These are phyloP conservation scores for Eupleurogrammus muticus DNA, from an alignment of 2,797 vertebrate genomes.

Conservation along the genomic window DNA sequence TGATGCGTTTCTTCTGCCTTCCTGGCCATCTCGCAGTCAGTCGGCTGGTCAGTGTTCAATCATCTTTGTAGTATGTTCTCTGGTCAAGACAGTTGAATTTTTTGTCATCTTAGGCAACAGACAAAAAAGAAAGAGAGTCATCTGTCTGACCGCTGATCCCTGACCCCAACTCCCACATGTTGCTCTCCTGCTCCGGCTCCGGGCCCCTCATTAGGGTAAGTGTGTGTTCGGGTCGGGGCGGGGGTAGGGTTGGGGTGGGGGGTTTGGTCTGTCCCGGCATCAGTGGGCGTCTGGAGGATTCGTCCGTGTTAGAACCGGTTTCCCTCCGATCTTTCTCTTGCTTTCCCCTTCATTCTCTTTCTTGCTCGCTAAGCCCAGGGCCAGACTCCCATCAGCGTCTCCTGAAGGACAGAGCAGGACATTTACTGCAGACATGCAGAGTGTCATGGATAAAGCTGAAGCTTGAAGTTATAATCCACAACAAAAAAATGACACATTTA, in stretches of 20 bases:
- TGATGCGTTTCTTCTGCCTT: neutral
- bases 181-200: conserved; percentile 45
- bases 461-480: too few relatives aligned
- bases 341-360: conserved; percentile 44
- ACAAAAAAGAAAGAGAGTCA: conserved; percentile 73
- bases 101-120: conserved; percentile 71
- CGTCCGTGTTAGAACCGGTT: conserved; percentile 61
- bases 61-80: conserved; percentile 34
- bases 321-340: conserved; percentile 58
- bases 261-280: conserved; percentile 63
- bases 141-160: conserved; percentile 62
- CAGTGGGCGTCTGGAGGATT: conserved; percentile 67
- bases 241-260: neutral
- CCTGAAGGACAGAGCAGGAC: conserved; percentile 76
- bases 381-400: conserved; percentile 83
- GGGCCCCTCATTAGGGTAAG: conserved; percentile 30
- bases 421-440: conserved; percentile 68
- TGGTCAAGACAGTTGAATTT: conserved; percentile 47
- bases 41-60: conserved; percentile 28
- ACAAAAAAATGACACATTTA: too few relatives aligned
- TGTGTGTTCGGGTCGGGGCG: conserved; percentile 66
- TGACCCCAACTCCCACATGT: conserved; percentile 48
- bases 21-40: conserved; percentile 31
- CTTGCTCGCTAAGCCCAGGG: conserved; percentile 52
- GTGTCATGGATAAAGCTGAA: too few relatives aligned